Base-by-base conservation (phyloP, 2,888 invertebrate species). In the Argyra leucocephala region DNA sequence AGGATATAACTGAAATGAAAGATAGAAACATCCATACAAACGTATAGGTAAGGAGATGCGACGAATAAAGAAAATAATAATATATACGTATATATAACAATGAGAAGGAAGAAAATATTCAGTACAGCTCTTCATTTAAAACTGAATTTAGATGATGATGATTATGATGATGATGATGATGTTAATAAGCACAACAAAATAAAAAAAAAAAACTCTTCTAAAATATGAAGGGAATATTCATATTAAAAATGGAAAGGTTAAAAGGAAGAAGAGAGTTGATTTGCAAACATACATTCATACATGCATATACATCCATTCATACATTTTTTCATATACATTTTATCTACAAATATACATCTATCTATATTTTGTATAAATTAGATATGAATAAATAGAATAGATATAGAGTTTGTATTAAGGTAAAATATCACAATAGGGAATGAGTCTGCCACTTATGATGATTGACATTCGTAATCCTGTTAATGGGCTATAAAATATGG, bases 381-480 rank as follows among this genome's bases (percentile, higher is more conserved):
- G n/a, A n/a, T n/a, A n/a, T n/a, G n/a, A n/a, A n/a, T n/a, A n/a
- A n/a, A n/a, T n/a, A n/a, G n/a, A n/a, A n/a, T n/a, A n/a, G n/a
- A n/a, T n/a, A n/a, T n/a, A n/a, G n/a, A n/a, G n/a, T n/a, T n/a
- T n/a, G n/a, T n/a, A n/a, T n/a, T n/a, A n/a, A n/a, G n/a, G n/a
- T n/a, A n/a, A n/a, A n/a, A n/a, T n/a, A 37, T 65, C 65, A 37
- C 37, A 67, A 65, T 65, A 63, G 62, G 68, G 71, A 70, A 70
- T 68, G 69, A 70, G 72, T 69, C 69, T 71, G 70, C 72, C 72
- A 72, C 72, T 72, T 72, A 72, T 71, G 70, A 72, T 72, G 72
- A 72, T 72, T 72, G 72, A 72, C 72, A 72, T 72, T 72, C 69
- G 70, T 72, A 72, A 72, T 71, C 70, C 72, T 72, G 70, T 72